These are phyloP conservation scores for Neosilurus hyrtlii DNA, from an alignment of 2,797 vertebrate species.

Conservation along the genomic window DNA sequence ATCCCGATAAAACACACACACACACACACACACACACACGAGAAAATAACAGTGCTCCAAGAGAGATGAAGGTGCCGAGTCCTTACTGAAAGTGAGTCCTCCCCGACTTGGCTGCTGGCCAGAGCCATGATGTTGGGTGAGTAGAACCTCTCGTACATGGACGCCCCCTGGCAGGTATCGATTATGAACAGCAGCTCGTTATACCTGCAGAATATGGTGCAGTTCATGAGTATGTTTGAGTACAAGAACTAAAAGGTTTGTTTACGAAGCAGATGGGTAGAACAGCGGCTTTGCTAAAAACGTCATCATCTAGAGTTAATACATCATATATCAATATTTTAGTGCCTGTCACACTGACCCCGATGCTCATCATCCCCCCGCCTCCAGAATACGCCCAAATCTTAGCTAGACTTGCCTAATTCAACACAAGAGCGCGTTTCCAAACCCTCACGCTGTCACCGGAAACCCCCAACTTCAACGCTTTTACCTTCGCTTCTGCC, in stretches of 20 bases:
- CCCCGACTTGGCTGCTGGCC: conserved; percentile 96
- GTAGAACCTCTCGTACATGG: conserved; percentile 98
- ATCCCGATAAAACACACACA: no score
- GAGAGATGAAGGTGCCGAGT: no score
- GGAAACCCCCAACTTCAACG: no score
- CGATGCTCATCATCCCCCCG: conserved; percentile 26
- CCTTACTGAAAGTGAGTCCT: conserved; percentile 96
- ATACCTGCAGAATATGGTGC: conserved; percentile 76
- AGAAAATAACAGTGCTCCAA: no score
- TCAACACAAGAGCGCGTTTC: neutral
- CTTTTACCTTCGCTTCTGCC: conserved; percentile 92
- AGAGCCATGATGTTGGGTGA: conserved; percentile 97
- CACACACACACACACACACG: no score
- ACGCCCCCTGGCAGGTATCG: conserved; percentile 97
- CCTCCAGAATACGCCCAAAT: conserved; percentile 24
- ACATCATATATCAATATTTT: neutral
- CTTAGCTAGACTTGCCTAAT: neutral
- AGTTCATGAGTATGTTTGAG: no score
- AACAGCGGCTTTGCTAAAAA: no score
- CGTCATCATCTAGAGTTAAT: no score
- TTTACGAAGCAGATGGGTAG: no score
- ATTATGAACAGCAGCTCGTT: conserved; percentile 97
- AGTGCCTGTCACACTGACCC: conserved; percentile 13
- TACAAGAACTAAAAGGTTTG: no score
- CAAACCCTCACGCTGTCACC: no score